A percentile compares a stretch with the other conserved stretches of the same genome.
Conservation (phyloP, 2,113 vertebrate species). For the Boulengeromyrus knoepffleri region DNA sequence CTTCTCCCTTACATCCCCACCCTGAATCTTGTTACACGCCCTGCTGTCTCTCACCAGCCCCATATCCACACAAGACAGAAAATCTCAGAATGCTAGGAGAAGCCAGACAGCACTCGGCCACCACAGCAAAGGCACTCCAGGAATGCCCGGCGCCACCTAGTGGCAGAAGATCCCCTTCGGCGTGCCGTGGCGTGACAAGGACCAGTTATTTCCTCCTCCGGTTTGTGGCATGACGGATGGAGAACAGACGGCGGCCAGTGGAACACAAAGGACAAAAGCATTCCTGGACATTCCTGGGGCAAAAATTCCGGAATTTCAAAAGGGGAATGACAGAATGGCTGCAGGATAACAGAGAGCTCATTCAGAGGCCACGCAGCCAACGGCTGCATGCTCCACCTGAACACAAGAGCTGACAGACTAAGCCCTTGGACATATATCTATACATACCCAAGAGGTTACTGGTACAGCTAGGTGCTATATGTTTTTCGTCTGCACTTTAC, state of each 20-base stretch:
- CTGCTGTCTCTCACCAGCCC: neutral
- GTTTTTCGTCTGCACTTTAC: neutral
- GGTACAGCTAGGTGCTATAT: neutral
- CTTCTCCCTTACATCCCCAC: neutral
- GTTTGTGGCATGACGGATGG: neutral
- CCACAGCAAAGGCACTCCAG: neutral
- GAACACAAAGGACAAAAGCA: neutral
- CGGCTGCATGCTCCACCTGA: neutral
- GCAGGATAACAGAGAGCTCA: neutral
- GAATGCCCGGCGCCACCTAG: neutral
- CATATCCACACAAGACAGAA: neutral
- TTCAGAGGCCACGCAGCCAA: neutral
- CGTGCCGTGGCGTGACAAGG: neutral
- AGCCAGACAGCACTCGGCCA: neutral
- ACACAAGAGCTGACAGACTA: neutral
- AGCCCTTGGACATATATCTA: neutral
- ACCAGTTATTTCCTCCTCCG: neutral
- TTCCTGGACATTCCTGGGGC: neutral
- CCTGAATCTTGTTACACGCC: neutral
- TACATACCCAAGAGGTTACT: neutral
- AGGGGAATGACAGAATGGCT: neutral
- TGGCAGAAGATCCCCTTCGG: neutral
- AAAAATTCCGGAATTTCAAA: neutral
- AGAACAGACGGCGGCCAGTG: neutral
- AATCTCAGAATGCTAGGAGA: neutral